A percentile compares a stretch with the other conserved stretches of the same genome.
Conservation (phyloP, 1,140 invertebrate species). For the Trigoniulus corallinus region DNA sequence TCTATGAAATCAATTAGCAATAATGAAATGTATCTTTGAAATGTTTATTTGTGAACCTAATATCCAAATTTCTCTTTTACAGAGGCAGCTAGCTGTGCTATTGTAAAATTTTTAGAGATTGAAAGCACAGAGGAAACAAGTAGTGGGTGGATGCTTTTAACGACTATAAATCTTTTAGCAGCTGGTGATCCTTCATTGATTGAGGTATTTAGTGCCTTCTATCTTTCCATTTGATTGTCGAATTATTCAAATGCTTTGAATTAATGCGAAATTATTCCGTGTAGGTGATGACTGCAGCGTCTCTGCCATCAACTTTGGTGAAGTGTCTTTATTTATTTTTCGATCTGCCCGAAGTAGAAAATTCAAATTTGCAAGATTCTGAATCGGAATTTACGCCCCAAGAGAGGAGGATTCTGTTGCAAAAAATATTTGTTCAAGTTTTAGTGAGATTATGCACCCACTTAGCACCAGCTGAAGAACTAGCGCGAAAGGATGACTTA, state of each 20-base stretch:
- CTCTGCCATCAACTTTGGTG: constrained; percentile 91
- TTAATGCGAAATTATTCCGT: constrained; percentile 11
- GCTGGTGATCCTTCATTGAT: constrained; percentile 61
- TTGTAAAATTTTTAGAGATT: constrained; percentile 89
- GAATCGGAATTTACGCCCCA: constrained; percentile 72
- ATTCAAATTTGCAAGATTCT: constrained; percentile 40
- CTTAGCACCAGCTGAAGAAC: constrained; percentile 80
- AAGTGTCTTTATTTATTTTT: constrained; percentile 99
- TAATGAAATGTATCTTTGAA: not conserved
- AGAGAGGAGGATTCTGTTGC: constrained; percentile 76
- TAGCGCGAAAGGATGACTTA: constrained; percentile 90
- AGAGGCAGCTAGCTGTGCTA: constrained; percentile 85
- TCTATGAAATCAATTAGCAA: too few relatives aligned
- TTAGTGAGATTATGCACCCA: constrained; percentile 84
- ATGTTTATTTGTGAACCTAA: not conserved
- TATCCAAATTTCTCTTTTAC: too few relatives aligned
- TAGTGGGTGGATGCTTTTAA: constrained; percentile 91
- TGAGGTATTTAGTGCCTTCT: constrained; percentile 28
- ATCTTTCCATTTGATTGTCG: not conserved
- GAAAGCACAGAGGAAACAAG: constrained; percentile 79
- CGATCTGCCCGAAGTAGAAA: constrained; percentile 76
- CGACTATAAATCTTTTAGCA: constrained; percentile 68
- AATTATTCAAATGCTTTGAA: not conserved
- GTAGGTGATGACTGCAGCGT: constrained; percentile 83
- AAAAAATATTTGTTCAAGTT: constrained; percentile 95